These are phyloP conservation scores for Balearica regulorum DNA, from an alignment of 2,797 vertebrate species.

Conservation along the genomic window DNA sequence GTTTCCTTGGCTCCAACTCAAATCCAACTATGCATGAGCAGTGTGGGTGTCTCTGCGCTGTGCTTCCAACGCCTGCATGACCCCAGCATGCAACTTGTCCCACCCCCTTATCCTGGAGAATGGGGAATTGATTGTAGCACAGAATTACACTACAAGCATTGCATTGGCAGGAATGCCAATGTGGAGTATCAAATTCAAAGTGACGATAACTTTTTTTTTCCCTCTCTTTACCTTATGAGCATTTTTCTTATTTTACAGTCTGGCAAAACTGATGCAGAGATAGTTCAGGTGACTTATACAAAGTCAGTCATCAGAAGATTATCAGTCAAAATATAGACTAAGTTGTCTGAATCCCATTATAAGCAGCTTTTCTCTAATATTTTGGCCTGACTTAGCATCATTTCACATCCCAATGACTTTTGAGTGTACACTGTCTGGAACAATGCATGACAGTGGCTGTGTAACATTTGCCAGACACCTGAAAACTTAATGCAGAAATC, in stretches of 20 bases:
- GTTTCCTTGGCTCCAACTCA: neutral
- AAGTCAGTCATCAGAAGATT: neutral
- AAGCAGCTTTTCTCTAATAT: neutral
- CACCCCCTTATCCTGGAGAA: neutral
- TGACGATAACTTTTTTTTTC: neutral
- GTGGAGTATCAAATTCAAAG: neutral
- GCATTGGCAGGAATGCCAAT: neutral
- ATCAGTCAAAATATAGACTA: neutral
- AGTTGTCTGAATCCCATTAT: neutral
- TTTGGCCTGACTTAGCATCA: slow-evolving; percentile 17
- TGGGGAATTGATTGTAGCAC: neutral
- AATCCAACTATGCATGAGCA: neutral
- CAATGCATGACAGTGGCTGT: neutral
- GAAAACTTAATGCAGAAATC: slow-evolving; percentile 10
- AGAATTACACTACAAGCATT: neutral
- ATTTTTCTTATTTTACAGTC: neutral
- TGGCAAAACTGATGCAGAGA: neutral
- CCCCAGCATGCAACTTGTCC: neutral
- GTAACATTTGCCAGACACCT: neutral
- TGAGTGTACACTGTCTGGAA: neutral
- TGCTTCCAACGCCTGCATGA: neutral
- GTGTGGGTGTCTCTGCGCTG: neutral
- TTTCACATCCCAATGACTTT: neutral
- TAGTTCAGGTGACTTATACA: neutral
- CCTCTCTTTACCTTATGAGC: neutral